Evolutionary conservation across 2,888 invertebrate species (phyloP).

Genomic region (Sicus ferrugineus): DNA sequence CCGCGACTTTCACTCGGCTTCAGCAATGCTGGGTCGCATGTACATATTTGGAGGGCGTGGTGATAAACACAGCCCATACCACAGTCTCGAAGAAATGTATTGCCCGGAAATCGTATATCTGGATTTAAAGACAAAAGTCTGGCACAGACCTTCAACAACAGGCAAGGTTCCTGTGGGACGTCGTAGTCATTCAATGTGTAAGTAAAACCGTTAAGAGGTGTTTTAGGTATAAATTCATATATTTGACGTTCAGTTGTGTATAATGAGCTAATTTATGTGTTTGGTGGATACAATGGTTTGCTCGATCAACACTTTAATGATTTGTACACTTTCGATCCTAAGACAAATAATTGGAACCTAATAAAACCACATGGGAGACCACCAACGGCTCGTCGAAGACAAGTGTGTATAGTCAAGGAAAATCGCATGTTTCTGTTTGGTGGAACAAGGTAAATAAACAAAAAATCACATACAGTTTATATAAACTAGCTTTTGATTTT

Average conservation of each 20-base stretch:
- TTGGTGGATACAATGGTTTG: constrained; percentile 88
- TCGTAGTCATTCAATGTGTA: constrained; percentile 91
- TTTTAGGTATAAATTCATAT: not conserved
- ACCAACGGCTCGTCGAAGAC: constrained; percentile 76
- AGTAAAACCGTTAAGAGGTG: constrained; percentile 55
- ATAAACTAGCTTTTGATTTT: not conserved
- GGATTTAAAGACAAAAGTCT: constrained; percentile 75
- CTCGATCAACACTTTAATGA: constrained; percentile 83
- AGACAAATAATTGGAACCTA: constrained; percentile 70
- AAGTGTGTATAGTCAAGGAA: constrained; percentile 80
- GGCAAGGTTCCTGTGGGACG: constrained; percentile 80
- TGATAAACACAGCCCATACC: constrained; percentile 72
- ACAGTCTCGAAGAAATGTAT: constrained; percentile 77
- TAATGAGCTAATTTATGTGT: constrained; percentile 81
- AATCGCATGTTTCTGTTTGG: constrained; percentile 85
- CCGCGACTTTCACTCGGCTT: constrained; percentile 89
- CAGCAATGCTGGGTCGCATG: constrained; percentile 79
- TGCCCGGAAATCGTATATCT: constrained; percentile 79
- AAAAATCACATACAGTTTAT: not conserved
- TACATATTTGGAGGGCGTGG: constrained; percentile 91
- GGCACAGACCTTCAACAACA: constrained; percentile 71
- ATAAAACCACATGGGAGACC: constrained; percentile 69
- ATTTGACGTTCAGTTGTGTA: constrained; percentile 73
- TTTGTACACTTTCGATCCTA: constrained; percentile 77
- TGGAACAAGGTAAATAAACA: constrained; percentile 77